phyloP scores from a whole-genome alignment of 2,113 vertebrate species.

The Charadrius vociferus region DNA sequence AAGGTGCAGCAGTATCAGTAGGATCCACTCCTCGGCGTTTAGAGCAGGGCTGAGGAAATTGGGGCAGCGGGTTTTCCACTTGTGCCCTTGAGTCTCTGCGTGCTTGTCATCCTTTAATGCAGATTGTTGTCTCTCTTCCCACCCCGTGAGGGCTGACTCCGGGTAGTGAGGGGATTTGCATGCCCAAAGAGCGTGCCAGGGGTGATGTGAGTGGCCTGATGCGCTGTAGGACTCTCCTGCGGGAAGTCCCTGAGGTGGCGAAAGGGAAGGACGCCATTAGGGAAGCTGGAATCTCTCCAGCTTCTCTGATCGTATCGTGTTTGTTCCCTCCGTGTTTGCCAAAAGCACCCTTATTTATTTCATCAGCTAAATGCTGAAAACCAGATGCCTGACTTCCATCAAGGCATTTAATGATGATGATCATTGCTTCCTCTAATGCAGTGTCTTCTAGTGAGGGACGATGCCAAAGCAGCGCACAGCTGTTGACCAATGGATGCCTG shows the following conservation, averaged over 20 bases:
- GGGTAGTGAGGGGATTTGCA: neutral
- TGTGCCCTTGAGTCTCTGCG: fast-evolving
- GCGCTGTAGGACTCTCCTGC: neutral
- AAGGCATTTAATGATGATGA: constrained; percentile 19
- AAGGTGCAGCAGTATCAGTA: neutral
- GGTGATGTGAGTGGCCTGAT: neutral
- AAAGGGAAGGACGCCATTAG: neutral
- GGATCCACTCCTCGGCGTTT: neutral
- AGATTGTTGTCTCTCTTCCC: neutral
- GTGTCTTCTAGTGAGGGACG: neutral
- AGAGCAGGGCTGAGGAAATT: neutral
- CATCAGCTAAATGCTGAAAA: constrained; percentile 47
- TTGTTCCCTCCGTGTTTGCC: constrained; percentile 37
- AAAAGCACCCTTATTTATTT: constrained; percentile 62
- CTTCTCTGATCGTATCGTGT: constrained; percentile 21
- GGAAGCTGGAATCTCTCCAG: constrained; percentile 50
- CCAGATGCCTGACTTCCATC: constrained; percentile 35
- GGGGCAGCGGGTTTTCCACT: neutral
- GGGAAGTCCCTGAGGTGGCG: neutral
- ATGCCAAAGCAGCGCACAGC: constrained; percentile 5
- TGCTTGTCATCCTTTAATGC: neutral
- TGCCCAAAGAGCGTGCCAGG: fast-evolving
- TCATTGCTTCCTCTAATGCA: constrained; percentile 22
- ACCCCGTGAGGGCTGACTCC: neutral
- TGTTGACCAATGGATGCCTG: constrained; percentile 5